A percentile compares a stretch with the other conserved stretches of the same genome.
phyloP scores from a whole-genome alignment of 1,140 invertebrate species.

The Lepidurus arcticus region DNA sequence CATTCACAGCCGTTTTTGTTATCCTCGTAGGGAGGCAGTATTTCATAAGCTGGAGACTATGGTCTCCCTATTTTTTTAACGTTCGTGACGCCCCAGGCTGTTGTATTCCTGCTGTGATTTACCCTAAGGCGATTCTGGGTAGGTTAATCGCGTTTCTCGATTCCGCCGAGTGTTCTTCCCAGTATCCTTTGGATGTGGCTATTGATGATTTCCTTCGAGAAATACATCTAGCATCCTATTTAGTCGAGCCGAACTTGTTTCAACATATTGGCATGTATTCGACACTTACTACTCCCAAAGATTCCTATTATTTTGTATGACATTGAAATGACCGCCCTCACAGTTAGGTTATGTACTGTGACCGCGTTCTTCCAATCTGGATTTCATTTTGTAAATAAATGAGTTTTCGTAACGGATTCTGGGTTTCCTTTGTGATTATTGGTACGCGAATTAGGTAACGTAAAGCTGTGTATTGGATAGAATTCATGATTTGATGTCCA shows the following conservation, averaged over 20 bases:
- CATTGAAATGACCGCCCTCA: neutral
- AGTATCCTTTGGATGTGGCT: slow-evolving; percentile 29
- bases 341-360: neutral
- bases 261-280: slow-evolving; percentile 35
- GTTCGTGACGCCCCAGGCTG: slow-evolving; percentile 32
- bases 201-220: slow-evolving; percentile 28
- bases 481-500: neutral
- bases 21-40: slow-evolving; percentile 30
- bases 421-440: too few relatives aligned
- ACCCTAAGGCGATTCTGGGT: neutral
- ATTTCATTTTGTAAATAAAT: too few relatives aligned
- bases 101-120: slow-evolving; percentile 32
- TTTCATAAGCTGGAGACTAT: slow-evolving; percentile 30
- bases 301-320: slow-evolving; percentile 22
- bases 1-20: neutral
- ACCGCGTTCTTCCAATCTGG: too few relatives aligned
- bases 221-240: slow-evolving; percentile 17
- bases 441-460: too few relatives aligned
- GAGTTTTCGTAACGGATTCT: too few relatives aligned
- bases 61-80: slow-evolving; percentile 19
- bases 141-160: slow-evolving; percentile 28
- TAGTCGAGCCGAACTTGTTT: slow-evolving; percentile 34
- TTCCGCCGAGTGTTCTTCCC: neutral
- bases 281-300: slow-evolving; percentile 31
- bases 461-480: too few relatives aligned